These are phyloP conservation scores for Amphipyra tragopoginis DNA, from an alignment of 2,888 invertebrate genomes.

Conservation along the genomic window DNA sequence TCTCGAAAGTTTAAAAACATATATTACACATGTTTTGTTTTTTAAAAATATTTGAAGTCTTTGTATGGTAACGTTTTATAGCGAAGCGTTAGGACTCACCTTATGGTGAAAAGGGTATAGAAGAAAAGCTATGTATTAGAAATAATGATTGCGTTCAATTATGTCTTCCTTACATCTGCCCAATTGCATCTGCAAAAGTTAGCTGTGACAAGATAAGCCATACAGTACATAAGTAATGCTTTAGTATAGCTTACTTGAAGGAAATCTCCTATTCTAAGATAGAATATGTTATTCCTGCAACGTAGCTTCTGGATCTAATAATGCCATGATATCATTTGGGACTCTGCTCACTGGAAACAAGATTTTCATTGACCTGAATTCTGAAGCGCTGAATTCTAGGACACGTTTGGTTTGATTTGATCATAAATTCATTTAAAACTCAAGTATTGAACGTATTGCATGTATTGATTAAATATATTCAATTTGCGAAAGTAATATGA, in stretches of 20 bases:
- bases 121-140: too few species aligned
- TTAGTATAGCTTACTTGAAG: not conserved
- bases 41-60: too few species aligned
- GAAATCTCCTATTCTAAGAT: conserved; percentile 8
- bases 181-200: too few species aligned
- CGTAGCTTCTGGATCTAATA: conserved; percentile 10
- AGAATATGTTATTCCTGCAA: conserved; percentile 16
- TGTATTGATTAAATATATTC: conserved; percentile 8
- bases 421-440: conserved; percentile 14
- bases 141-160: too few species aligned
- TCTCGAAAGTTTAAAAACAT: too few species aligned
- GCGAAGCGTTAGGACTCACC: too few species aligned
- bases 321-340: conserved; percentile 16
- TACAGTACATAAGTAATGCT: not conserved
- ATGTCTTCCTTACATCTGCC: too few species aligned
- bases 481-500: conserved; percentile 24
- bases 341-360: conserved; percentile 19
- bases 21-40: too few species aligned
- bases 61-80: too few species aligned
- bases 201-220: too few species aligned
- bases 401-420: conserved; percentile 12
- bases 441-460: conserved; percentile 3
- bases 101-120: too few species aligned
- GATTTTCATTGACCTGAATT: conserved; percentile 42
- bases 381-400: conserved; percentile 17